These are phyloP conservation scores for Trinorchestia longiramus DNA, from an alignment of 1,140 invertebrate genomes.

Conservation along the genomic window DNA sequence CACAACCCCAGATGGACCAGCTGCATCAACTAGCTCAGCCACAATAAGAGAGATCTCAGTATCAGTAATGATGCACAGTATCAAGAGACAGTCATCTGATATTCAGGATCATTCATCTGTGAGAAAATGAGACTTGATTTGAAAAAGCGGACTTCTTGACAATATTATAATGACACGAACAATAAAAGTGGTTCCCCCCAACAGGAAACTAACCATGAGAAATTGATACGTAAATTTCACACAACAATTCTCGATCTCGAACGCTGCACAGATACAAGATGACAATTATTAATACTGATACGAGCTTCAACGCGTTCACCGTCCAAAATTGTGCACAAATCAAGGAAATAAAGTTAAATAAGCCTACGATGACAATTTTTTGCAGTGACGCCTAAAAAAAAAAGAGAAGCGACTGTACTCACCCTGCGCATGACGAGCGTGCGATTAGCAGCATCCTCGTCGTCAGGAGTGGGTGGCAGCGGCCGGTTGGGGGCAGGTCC, in stretches of 20 bases:
- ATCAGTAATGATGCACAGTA: no score
- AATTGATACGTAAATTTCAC: not conserved
- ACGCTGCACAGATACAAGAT: not conserved
- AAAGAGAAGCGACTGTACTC: conserved; percentile 70
- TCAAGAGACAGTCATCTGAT: no score
- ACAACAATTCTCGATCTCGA: not conserved
- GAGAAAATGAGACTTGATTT: no score
- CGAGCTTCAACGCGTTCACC: not conserved
- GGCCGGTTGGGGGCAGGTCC: conserved; percentile 87
- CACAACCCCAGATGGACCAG: no score
- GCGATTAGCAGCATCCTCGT: conserved; percentile 85
- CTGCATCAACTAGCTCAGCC: no score
- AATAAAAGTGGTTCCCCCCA: no score
- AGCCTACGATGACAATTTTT: not conserved
- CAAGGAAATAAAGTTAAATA: not conserved
- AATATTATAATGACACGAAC: no score
- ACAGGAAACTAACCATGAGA: not conserved
- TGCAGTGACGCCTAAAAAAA: not conserved
- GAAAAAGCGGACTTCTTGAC: no score
- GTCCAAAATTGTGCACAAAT: not conserved
- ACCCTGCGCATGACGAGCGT: conserved; percentile 92
- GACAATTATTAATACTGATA: not conserved
- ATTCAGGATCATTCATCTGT: no score
- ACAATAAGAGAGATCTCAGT: no score
- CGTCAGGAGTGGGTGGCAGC: conserved; percentile 92